phyloP scores from a whole-genome alignment of 2,797 vertebrate species.

The Bufotes viridis region DNA sequence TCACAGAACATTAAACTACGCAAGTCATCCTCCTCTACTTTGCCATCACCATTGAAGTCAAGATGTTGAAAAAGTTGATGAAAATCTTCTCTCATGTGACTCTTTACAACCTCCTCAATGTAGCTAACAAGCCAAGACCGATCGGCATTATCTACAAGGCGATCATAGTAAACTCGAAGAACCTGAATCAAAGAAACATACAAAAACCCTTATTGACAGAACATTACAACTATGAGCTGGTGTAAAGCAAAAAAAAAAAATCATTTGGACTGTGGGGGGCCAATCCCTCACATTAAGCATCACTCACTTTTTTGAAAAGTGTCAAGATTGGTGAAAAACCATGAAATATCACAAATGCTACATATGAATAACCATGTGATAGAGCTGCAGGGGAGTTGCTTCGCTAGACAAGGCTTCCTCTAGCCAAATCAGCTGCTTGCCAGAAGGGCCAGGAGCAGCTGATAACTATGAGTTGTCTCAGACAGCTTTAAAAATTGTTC shows the following conservation, averaged over 20 bases:
- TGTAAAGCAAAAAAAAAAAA: too few relatives aligned
- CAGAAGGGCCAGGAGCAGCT: not conserved
- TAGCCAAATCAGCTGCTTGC: too few relatives aligned
- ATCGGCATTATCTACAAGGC: slow-evolving; percentile 85
- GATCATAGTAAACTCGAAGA: slow-evolving; percentile 89
- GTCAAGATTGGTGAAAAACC: too few relatives aligned
- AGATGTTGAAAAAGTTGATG: slow-evolving; percentile 80
- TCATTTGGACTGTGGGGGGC: too few relatives aligned
- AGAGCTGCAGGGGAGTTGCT: not conserved
- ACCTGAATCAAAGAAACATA: slow-evolving; percentile 74
- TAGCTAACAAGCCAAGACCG: slow-evolving; percentile 82
- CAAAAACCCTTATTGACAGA: not conserved
- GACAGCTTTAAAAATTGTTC: too few relatives aligned
- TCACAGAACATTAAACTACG: slow-evolving; percentile 93
- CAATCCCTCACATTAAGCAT: too few relatives aligned
- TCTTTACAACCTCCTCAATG: slow-evolving; percentile 76
- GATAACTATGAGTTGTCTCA: not conserved
- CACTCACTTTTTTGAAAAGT: too few relatives aligned
- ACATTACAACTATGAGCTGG: not conserved
- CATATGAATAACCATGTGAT: not conserved
- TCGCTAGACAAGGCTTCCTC: not conserved
- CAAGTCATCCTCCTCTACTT: slow-evolving; percentile 87
- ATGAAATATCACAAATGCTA: not conserved
- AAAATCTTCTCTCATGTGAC: slow-evolving; percentile 79
- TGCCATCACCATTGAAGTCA: slow-evolving; percentile 79